Conservation (phyloP, 2,113 vertebrate species). For the Aegotheles bennettii region DNA sequence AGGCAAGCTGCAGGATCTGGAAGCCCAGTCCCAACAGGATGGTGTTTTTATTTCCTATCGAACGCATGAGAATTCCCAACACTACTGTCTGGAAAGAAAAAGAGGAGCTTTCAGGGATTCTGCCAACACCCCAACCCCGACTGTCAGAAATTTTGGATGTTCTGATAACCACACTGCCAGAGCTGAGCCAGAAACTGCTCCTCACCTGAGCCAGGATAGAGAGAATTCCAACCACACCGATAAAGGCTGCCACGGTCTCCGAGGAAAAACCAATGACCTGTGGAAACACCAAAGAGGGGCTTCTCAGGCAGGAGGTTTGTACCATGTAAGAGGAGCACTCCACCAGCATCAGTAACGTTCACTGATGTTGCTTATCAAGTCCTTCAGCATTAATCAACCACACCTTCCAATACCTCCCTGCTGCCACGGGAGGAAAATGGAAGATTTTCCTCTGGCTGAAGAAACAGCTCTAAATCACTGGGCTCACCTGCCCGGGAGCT, state of each 20-base stretch:
- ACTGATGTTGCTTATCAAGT: not conserved
- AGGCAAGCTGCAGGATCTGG: conserved; percentile 91
- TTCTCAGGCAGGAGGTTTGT: not conserved
- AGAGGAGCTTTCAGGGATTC: not conserved
- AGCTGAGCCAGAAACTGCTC: not conserved
- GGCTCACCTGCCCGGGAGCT: not conserved
- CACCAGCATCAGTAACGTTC: not conserved
- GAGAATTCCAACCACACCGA: conserved; percentile 88
- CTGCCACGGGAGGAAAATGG: not conserved
- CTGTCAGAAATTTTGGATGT: not conserved
- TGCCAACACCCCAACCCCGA: not conserved
- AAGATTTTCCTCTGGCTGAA: not conserved
- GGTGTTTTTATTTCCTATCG: conserved; percentile 91
- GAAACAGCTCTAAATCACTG: not conserved
- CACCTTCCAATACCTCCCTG: not conserved
- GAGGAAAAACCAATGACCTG: conserved; percentile 88
- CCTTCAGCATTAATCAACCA: not conserved
- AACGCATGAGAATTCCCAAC: conserved; percentile 88
- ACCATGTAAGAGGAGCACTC: not conserved
- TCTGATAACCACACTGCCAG: not conserved
- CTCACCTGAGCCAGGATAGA: conserved; percentile 91
- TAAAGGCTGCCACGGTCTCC: conserved; percentile 88
- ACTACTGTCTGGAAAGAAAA: conserved; percentile 80
- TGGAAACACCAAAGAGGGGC: not conserved
- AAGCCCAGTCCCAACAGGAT: conserved; percentile 89